Conservation (phyloP, 2,888 invertebrate species). For the Melieria crassipennis region DNA sequence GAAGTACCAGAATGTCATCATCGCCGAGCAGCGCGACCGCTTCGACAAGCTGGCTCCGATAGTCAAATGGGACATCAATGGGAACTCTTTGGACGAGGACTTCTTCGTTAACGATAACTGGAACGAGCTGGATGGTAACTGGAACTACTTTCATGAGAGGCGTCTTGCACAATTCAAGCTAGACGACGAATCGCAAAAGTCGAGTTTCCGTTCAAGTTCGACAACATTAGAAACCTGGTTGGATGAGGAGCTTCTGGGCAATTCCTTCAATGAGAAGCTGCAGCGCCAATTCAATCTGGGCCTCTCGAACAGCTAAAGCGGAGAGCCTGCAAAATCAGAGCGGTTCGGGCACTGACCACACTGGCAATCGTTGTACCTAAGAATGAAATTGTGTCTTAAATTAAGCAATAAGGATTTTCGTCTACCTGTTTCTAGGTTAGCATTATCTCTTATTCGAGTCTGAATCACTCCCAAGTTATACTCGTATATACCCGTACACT, state of each 20-base stretch:
- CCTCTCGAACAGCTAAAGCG: conserved; percentile 53
- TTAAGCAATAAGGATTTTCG: conserved; percentile 19
- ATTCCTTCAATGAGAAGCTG: conserved; percentile 41
- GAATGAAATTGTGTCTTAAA: conserved; percentile 26
- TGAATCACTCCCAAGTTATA: conserved; percentile 7
- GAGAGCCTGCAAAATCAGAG: background rate
- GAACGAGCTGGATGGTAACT: conserved; percentile 55
- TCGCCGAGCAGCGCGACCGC: conserved; percentile 53
- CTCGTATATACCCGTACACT: background rate
- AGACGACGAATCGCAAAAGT: conserved; percentile 53
- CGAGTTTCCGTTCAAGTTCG: conserved; percentile 63
- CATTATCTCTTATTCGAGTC: too few relatives aligned
- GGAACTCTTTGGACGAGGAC: conserved; percentile 59
- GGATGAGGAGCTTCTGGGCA: conserved; percentile 56
- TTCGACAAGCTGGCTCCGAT: conserved; percentile 49
- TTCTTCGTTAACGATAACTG: conserved; percentile 46
- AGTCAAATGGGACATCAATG: conserved; percentile 63
- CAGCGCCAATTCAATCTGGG: conserved; percentile 49
- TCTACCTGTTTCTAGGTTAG: too few relatives aligned
- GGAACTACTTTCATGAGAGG: conserved; percentile 50
- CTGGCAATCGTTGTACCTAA: conserved; percentile 18
- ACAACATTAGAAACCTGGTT: conserved; percentile 65
- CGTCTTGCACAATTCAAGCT: conserved; percentile 37
- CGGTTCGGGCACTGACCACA: too few relatives aligned
- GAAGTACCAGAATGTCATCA: conserved; percentile 57